Evolutionary conservation across 1,140 invertebrate species (phyloP).

Genomic region (Lepidurus couesii): DNA sequence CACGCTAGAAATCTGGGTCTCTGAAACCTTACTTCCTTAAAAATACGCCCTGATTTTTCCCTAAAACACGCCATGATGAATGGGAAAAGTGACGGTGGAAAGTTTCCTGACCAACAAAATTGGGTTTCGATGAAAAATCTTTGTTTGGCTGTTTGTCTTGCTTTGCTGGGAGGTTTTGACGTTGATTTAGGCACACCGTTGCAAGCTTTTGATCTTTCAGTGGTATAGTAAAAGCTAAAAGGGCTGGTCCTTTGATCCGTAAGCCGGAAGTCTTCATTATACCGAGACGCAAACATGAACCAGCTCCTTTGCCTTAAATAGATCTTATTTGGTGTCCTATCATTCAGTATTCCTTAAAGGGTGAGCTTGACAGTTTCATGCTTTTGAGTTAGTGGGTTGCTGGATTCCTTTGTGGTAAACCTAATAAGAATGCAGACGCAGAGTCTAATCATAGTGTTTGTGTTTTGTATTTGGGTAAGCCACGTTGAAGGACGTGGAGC

Average conservation of each 20-base stretch:
- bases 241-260: not conserved
- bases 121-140: not conserved
- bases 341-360: not conserved
- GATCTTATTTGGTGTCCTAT: not conserved
- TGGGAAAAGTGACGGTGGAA: not conserved
- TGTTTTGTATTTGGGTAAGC: not conserved
- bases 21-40: not conserved
- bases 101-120: not conserved
- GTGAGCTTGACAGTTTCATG: not conserved
- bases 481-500: not conserved
- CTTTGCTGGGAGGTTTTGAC: not conserved
- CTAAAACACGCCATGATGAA: not conserved
- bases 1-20: not conserved
- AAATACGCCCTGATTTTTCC: not conserved
- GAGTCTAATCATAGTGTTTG: not conserved
- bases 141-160: not conserved
- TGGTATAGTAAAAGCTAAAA: not conserved
- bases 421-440: not conserved
- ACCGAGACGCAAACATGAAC: not conserved
- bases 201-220: not conserved
- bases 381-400: not conserved
- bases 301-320: not conserved
- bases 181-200: not conserved
- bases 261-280: constrained; percentile 3
- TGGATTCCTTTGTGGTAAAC: not conserved